phyloP scores from a whole-genome alignment of 2,888 invertebrate genomes.

The Eueremaeus valkanovi region DNA sequence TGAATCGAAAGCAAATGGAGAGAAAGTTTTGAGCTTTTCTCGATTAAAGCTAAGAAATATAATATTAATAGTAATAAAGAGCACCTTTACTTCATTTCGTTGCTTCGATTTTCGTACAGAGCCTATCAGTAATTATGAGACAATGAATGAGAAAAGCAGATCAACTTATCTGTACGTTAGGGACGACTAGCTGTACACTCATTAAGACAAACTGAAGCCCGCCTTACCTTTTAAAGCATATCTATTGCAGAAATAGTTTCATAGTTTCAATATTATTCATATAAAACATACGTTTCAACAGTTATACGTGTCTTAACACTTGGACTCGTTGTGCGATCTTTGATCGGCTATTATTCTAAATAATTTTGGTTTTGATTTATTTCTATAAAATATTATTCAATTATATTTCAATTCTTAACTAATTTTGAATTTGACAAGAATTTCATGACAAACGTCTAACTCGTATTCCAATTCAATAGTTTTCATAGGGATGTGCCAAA shows the following conservation, averaged over 20 bases:
- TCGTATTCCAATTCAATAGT: too few relatives aligned
- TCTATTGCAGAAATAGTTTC: neutral
- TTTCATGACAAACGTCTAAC: too few relatives aligned
- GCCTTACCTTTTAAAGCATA: neutral
- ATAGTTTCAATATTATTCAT: too few relatives aligned
- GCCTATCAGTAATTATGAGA: slow-evolving; percentile 18
- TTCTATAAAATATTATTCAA: neutral
- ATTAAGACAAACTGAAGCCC: slow-evolving; percentile 34
- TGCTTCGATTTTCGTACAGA: slow-evolving; percentile 19
- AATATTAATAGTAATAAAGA: slow-evolving; percentile 7
- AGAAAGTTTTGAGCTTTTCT: slow-evolving; percentile 15
- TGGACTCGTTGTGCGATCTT: too few relatives aligned
- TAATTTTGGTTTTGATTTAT: neutral
- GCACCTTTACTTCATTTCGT: slow-evolving; percentile 35
- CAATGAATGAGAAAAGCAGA: slow-evolving; percentile 29
- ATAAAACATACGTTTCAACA: neutral
- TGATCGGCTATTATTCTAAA: neutral
- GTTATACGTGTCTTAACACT: slow-evolving; percentile 13
- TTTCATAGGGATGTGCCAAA: too few relatives aligned
- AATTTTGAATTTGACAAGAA: neutral
- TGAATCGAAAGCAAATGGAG: neutral
- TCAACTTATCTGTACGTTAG: neutral
- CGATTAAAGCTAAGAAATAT: neutral
- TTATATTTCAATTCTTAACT: neutral
- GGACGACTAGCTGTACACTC: slow-evolving; percentile 36